phyloP scores from a whole-genome alignment of 2,888 invertebrate genomes.

The Ypsolopha scabrella region DNA sequence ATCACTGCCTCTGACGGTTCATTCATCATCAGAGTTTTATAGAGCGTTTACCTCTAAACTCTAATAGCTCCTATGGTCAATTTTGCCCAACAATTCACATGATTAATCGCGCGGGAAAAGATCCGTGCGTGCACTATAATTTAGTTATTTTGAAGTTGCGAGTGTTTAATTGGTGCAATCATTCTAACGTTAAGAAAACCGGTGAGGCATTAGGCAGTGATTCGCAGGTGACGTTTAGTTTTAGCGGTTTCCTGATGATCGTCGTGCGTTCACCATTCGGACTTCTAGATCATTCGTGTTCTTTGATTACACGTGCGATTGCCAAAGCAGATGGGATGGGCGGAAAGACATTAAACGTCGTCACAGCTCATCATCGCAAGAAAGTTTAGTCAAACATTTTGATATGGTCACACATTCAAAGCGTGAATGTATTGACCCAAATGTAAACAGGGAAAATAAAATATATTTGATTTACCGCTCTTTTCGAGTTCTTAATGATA shows the following conservation, averaged over 20 bases:
- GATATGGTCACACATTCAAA: neutral
- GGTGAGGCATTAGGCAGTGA: conserved; percentile 11
- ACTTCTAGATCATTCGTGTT: conserved; percentile 39
- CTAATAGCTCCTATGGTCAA: conserved; percentile 29
- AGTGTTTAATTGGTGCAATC: conserved; percentile 25
- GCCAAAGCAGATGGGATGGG: conserved; percentile 31
- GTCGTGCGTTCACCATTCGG: conserved; percentile 45
- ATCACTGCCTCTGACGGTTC: conserved; percentile 25
- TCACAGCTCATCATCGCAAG: conserved; percentile 21
- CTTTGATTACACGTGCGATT: conserved; percentile 41
- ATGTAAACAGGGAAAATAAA: neutral
- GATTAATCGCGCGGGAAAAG: conserved; percentile 33
- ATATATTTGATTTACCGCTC: neutral
- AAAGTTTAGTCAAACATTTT: neutral
- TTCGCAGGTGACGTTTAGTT: conserved; percentile 23
- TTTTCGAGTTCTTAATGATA: neutral
- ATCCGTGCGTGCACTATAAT: conserved; percentile 24
- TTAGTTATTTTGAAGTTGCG: conserved; percentile 23
- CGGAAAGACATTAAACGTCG: conserved; percentile 41
- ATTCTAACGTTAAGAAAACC: conserved; percentile 16
- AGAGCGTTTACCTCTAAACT: conserved; percentile 23
- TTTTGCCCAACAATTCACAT: conserved; percentile 24
- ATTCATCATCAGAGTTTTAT: conserved; percentile 38
- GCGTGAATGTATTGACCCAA: neutral
- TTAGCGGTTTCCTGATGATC: conserved; percentile 36